Conservation (phyloP, 2,113 vertebrate species). For the Myodes glareolus region DNA sequence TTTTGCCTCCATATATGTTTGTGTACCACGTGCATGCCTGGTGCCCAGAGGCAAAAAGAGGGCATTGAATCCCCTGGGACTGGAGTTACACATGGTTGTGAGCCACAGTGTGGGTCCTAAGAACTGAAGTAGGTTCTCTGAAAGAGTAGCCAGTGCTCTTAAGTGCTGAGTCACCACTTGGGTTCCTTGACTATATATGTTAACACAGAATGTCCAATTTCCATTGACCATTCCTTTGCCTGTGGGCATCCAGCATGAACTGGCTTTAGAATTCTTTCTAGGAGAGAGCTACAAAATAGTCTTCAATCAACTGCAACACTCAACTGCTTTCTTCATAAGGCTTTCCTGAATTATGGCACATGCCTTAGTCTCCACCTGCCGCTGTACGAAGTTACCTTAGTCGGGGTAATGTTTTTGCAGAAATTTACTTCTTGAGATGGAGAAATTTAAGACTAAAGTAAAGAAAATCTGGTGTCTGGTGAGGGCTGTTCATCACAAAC, state of each 20-base stretch:
- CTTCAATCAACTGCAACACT: background rate
- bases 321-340: background rate
- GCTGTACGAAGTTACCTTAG: background rate
- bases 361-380: background rate
- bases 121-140: background rate
- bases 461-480: background rate
- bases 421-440: background rate
- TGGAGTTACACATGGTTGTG: background rate
- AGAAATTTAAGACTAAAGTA: background rate
- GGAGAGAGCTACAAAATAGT: background rate
- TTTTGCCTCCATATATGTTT: background rate
- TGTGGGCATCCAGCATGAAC: background rate
- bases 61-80: no score
- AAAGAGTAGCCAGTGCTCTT: background rate
- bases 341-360: background rate
- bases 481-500: background rate
- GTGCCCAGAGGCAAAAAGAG: background rate
- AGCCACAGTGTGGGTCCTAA: background rate
- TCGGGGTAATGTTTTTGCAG: background rate
- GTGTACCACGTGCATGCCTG: background rate
- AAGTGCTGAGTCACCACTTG: background rate
- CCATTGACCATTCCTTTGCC: background rate
- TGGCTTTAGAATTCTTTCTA: conserved; percentile 29
- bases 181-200: background rate
- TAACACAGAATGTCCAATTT: background rate